A percentile compares a stretch with the other conserved stretches of the same genome.
These are phyloP conservation scores for Girardinus metallicus DNA, from an alignment of 2,797 vertebrate genomes.

Conservation along the genomic window DNA sequence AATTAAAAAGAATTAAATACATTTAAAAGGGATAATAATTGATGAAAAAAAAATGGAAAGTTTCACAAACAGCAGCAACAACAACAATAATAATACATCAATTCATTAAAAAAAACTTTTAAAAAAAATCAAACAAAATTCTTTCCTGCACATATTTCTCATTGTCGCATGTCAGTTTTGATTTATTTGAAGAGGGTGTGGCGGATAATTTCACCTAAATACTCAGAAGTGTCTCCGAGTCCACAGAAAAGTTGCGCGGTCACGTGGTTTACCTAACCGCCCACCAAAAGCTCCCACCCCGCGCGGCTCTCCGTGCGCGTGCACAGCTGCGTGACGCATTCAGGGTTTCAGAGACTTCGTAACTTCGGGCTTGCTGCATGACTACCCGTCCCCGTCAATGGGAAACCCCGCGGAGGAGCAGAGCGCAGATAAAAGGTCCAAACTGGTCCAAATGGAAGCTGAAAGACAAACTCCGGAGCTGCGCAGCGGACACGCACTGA, in stretches of 20 bases:
- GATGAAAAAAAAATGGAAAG: no score
- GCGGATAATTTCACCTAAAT: no score
- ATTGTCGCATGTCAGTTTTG: no score
- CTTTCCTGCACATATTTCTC: no score
- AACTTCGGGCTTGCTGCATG: constrained; percentile 31
- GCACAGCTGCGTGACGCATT: constrained; percentile 14
- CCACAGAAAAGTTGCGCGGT: background rate
- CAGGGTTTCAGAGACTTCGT: constrained; percentile 17
- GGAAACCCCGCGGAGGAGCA: constrained; percentile 35
- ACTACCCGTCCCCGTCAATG: constrained; percentile 2
- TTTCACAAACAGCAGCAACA: no score
- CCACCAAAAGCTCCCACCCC: background rate
- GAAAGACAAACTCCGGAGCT: background rate
- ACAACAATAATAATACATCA: no score
- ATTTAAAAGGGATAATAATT: no score
- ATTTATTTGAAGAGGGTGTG: no score
- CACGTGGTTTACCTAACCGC: constrained; percentile 4
- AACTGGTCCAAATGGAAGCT: constrained; percentile 48
- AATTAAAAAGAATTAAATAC: no score
- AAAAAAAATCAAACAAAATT: no score
- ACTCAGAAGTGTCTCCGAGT: no score
- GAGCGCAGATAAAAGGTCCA: constrained; percentile 48
- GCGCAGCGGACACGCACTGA: constrained; percentile 17
- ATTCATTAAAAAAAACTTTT: no score
- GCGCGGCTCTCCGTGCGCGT: background rate